Conservation (phyloP, 2,797 vertebrate genomes). For the Diplodus sargus region DNA sequence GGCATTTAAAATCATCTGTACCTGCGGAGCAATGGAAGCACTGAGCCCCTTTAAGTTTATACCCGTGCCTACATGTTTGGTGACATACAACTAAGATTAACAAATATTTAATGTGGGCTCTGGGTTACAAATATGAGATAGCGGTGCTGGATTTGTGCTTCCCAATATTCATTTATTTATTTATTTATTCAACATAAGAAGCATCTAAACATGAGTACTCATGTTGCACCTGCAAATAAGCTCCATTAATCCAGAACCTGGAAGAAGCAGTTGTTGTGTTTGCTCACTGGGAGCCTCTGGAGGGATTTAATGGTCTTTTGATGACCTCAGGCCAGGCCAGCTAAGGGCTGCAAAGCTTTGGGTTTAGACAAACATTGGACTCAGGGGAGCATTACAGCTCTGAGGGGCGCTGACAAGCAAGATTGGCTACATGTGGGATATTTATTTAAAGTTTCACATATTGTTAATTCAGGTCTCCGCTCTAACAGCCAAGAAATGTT, state of each 20-base stretch:
- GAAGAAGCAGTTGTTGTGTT: slow-evolving; percentile 26
- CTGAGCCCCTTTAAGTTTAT: no score
- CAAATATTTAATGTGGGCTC: no score
- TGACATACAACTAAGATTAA: no score
- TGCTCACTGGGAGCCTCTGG: slow-evolving; percentile 22
- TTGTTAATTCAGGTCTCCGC: slow-evolving; percentile 46
- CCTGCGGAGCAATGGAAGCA: neutral
- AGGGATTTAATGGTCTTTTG: slow-evolving; percentile 54
- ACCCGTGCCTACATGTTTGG: no score
- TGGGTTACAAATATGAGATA: neutral
- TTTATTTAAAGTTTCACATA: slow-evolving; percentile 62
- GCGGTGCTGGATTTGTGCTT: neutral
- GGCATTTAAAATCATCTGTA: neutral
- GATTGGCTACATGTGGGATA: slow-evolving; percentile 57
- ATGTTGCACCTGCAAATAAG: neutral
- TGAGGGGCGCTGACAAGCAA: slow-evolving; percentile 53
- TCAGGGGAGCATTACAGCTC: slow-evolving; percentile 42
- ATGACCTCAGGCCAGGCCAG: slow-evolving; percentile 43
- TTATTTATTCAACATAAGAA: neutral
- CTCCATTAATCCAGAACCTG: neutral
- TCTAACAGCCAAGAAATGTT: slow-evolving; percentile 59
- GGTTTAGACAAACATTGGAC: slow-evolving; percentile 62
- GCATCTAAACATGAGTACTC: neutral
- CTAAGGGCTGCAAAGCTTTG: slow-evolving; percentile 22
- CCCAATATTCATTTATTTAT: neutral